A percentile compares a stretch with the other conserved stretches of the same genome.
Conservation (phyloP, 1,140 invertebrate species). For the Ladona fulva region DNA sequence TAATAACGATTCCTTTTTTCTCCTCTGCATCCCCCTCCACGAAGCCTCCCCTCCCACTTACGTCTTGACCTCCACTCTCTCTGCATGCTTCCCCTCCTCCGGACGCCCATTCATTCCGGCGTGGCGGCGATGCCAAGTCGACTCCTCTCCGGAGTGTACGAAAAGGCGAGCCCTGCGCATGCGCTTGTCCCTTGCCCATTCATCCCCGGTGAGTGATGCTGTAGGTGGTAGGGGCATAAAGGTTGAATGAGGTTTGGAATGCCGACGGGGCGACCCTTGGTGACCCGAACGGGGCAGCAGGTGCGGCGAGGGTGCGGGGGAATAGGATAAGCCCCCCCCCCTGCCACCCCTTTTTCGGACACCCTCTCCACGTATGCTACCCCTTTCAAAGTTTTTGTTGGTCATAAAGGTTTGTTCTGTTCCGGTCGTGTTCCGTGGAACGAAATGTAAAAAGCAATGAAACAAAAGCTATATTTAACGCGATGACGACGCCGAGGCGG, state of each 20-base stretch:
- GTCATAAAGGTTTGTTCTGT: no score
- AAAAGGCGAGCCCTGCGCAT: not conserved
- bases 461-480: no score
- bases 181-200: not conserved
- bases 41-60: not conserved
- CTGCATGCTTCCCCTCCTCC: not conserved
- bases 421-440: no score
- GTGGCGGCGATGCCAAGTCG: not conserved
- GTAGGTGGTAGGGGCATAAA: not conserved
- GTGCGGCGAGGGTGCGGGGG: not conserved
- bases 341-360: no score
- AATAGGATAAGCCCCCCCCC: not conserved
- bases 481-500: no score
- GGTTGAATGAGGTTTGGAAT: conserved; percentile 9
- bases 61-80: not conserved
- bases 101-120: not conserved
- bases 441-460: no score
- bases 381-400: no score
- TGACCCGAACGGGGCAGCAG: not conserved
- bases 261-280: not conserved
- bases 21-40: not conserved
- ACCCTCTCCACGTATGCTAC: no score
- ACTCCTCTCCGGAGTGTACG: not conserved
- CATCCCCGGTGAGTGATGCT: not conserved
- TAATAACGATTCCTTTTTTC: no score